phyloP scores from a whole-genome alignment of 2,113 vertebrate genomes.

The Oryzias celebensis region DNA sequence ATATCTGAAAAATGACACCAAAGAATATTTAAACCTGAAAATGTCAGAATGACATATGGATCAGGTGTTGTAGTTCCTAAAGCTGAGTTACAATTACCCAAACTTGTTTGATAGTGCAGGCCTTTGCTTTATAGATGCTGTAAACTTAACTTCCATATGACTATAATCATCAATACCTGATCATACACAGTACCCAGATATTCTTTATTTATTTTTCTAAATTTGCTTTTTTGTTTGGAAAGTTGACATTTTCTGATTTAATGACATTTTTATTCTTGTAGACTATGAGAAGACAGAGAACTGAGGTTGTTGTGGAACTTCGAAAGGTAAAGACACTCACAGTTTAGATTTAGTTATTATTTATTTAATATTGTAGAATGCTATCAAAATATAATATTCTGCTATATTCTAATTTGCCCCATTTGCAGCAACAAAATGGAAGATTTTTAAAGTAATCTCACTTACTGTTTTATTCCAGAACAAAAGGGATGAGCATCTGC shows the following conservation, averaged over 20 bases:
- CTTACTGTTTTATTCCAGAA: conserved; percentile 75
- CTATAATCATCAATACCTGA: neutral
- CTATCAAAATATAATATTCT: neutral
- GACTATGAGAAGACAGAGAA: conserved; percentile 99
- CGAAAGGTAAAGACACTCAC: conserved; percentile 85
- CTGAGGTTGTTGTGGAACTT: conserved; percentile 97
- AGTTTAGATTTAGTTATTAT: neutral
- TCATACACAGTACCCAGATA: neutral
- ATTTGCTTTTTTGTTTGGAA: neutral
- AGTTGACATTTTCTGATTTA: neutral
- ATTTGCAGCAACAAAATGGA: neutral
- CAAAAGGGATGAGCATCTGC: conserved; percentile 96
- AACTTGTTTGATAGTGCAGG: neutral
- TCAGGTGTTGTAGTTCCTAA: neutral
- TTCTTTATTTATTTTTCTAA: neutral
- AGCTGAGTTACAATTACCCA: neutral
- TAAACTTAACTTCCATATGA: no score
- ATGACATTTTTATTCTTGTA: conserved; percentile 57
- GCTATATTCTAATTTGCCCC: neutral
- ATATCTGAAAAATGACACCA: no score
- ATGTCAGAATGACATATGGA: no score
- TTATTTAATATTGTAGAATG: neutral
- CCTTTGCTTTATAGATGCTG: no score
- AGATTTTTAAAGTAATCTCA: neutral
- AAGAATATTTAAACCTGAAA: no score